Evolutionary conservation across 1,140 invertebrate genomes (phyloP).

Genomic region (Agrilus planipennis): DNA sequence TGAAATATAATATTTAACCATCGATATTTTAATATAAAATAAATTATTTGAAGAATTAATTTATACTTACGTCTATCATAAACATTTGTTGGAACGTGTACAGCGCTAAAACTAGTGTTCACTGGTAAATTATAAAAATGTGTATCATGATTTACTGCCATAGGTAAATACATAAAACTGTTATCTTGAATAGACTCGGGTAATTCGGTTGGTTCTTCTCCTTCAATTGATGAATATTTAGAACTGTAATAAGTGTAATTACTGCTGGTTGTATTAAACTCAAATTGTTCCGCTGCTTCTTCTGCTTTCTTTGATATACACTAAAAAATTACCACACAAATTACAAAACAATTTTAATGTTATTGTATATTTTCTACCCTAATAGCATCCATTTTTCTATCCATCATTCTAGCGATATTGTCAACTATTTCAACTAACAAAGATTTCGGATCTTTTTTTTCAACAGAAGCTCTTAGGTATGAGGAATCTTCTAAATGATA

Average conservation of each 20-base stretch:
- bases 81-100: constrained; percentile 91
- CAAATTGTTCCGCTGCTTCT: constrained; percentile 45
- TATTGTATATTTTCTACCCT: constrained; percentile 37
- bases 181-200: constrained; percentile 33
- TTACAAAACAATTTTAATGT: constrained; percentile 1
- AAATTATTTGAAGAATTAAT: background rate
- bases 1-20: no score
- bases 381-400: constrained; percentile 72
- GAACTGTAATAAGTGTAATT: constrained; percentile 48
- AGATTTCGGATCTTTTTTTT: constrained; percentile 58
- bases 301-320: constrained; percentile 62
- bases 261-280: constrained; percentile 31
- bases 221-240: constrained; percentile 47
- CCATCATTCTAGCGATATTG: constrained; percentile 64
- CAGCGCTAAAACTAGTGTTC: constrained; percentile 71
- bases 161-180: constrained; percentile 35
- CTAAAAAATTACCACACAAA: constrained; percentile 29
- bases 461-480: constrained; percentile 63
- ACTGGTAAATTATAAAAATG: constrained; percentile 79
- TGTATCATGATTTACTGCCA: constrained; percentile 54
- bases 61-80: constrained; percentile 62
- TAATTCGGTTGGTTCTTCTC: constrained; percentile 24
- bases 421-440: constrained; percentile 60
- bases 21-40: no score
- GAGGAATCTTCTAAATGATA: constrained; percentile 24